Percentiles rank a stretch among this genome's conserved stretches.
These are phyloP conservation scores for Papilio gigon DNA, from an alignment of 2,888 invertebrate species.

Conservation along the genomic window DNA sequence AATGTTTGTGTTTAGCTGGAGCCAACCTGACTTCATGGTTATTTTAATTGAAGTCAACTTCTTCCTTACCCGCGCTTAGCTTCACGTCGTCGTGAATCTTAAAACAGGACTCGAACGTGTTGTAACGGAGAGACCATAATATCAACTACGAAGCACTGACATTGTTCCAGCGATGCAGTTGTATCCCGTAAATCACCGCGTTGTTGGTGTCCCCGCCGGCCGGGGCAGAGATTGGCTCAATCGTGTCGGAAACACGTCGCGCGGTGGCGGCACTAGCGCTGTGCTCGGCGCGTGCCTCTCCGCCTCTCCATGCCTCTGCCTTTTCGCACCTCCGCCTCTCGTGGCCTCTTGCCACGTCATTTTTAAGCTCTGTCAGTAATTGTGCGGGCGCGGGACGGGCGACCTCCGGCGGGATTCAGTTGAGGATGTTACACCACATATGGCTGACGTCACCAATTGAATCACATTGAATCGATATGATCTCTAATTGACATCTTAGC, in stretches of 20 bases:
- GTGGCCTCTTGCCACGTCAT: constrained; percentile 28
- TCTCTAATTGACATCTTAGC: not conserved
- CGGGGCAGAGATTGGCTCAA: constrained; percentile 65
- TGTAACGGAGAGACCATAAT: not conserved
- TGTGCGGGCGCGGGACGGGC: constrained; percentile 6
- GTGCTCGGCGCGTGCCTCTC: constrained; percentile 29
- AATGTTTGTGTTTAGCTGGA: no score
- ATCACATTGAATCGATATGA: not conserved
- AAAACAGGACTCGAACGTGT: no score
- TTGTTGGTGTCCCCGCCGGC: constrained; percentile 44
- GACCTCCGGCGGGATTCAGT: constrained; percentile 4
- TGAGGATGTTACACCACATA: not conserved
- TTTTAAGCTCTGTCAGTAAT: constrained; percentile 37
- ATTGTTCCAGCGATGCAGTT: not conserved
- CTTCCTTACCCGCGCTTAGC: no score
- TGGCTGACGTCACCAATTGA: not conserved
- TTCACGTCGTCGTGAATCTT: no score
- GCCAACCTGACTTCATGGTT: no score
- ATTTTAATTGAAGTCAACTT: no score
- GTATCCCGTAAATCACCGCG: constrained; percentile 14
- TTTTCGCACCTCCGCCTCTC: not conserved
- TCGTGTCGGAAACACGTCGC: constrained; percentile 69
- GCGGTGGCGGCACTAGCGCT: constrained; percentile 56
- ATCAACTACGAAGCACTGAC: not conserved
- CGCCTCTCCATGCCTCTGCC: not conserved